Evolutionary conservation across 2,797 vertebrate species (phyloP).

Genomic region (Sebastes glaucus): DNA sequence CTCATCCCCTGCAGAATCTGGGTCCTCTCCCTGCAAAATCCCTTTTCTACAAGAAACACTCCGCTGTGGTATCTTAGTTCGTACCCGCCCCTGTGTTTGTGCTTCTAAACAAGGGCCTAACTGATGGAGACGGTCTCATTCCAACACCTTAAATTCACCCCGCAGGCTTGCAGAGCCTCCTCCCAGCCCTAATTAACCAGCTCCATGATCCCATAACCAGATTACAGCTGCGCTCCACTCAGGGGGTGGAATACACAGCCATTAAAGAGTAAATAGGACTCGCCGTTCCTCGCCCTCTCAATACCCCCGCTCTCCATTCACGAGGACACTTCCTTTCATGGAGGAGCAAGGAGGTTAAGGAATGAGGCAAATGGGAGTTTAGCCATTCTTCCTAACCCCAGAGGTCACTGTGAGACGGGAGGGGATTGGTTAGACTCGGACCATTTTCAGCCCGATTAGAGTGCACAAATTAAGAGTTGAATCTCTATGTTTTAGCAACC

Average conservation of each 20-base stretch:
- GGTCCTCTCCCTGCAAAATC: conserved; percentile 11
- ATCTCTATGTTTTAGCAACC: not conserved
- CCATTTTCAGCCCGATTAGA: conserved; percentile 2
- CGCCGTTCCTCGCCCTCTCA: conserved; percentile 24
- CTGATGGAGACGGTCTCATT: conserved; percentile 35
- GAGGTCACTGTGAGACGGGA: conserved; percentile 12
- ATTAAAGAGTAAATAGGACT: conserved; percentile 50
- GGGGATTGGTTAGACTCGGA: not conserved
- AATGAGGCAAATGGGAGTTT: conserved; percentile 29
- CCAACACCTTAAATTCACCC: conserved; percentile 52
- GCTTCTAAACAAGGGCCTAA: conserved; percentile 15
- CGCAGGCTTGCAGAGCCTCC: conserved; percentile 29
- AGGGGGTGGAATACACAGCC: conserved; percentile 3
- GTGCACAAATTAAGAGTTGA: not conserved
- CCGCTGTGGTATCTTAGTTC: not conserved
- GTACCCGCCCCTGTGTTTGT: not conserved
- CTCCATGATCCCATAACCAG: conserved; percentile 64
- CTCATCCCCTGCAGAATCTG: conserved; percentile 20
- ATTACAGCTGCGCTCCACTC: conserved; percentile 37
- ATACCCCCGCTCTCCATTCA: conserved; percentile 21
- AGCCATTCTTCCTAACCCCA: not conserved
- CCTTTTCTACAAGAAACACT: not conserved
- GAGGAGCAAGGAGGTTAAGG: conserved; percentile 24
- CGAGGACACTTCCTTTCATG: conserved; percentile 59
- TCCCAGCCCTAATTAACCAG: conserved; percentile 57